Base-by-base conservation (phyloP, 37 sponge, comb jelly and placozoan species). In the Lycopodina hypogea region DNA sequence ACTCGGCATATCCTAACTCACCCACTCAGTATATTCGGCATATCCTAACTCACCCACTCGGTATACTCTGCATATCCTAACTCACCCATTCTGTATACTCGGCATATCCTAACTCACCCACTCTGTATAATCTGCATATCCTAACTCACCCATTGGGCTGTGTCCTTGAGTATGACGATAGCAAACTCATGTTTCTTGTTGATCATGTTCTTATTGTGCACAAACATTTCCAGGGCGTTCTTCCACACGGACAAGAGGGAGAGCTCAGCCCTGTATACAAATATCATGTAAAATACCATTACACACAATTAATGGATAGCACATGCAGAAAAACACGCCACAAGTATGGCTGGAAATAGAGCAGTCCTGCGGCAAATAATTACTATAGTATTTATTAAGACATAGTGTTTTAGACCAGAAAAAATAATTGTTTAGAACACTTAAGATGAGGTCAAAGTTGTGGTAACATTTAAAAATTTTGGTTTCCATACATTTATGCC, bases 131-230 rank as follows among this genome's bases (percentile, higher is more conserved):
- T n/a, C n/a, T n/a, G n/a, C n/a, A n/a, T n/a, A n/a, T n/a, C n/a
- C n/a, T 4, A 9, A 50, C 67, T 48, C n/a, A 79, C 70, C 80
- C 80, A 78, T 23, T 78, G 67, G 32, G 93, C 93, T 48, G 63
- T 53, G 34, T 84, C 86, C 32, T 56, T 71, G 23, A 92, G 79
- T 0, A 85, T 77, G 36, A 92, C 79, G 0, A 92, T 56, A 8
- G 84, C 93, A 88, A 88, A 92, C 72, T 88, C 83, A 63, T 92
- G 93, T 15, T 85, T 51, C 9, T 71, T 68, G 71, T 79, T 92
- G 57, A 92, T 66, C 18, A 55, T 38, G 26, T 39, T 42, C 75
- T 92, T 92, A 71, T 88, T 88, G 64, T 56, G 78, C n/a, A 92
- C 82, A 84, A 92, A 92, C 41, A 84, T 56, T 65, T 80, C 69